Base-by-base conservation (phyloP, 2,888 invertebrate genomes). In the Elmis aenea region DNA sequence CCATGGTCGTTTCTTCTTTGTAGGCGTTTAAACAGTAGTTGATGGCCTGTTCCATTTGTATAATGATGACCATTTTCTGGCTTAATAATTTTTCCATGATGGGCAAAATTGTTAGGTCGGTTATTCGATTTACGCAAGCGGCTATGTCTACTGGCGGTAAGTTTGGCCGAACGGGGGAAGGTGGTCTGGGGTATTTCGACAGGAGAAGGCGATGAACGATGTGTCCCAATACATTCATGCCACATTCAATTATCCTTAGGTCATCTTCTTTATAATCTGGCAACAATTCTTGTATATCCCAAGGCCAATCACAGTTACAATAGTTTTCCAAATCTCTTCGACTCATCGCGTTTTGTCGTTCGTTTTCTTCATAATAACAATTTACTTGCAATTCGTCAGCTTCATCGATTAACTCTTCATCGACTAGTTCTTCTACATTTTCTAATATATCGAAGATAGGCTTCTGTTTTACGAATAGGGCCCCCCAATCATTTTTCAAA, bases 291-390 rank as follows among this genome's bases (percentile, higher is more conserved):
- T 73, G 65, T 32, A 74, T 57, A 28, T 56, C 59, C 80, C 80
- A 82, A 0, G 76, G 75, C 42, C 70, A 63, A 6, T 61, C 58
- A 38, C 71, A 70, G 38, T 71, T 60, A 30, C 73, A 67, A 58
- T 82, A 83, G 45, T 74, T 73, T 13, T 68, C 57, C 45, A 81
- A 74, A 49, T 78, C 77, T 20, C 59, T 59, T 26, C 74, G 69
- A 58, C 77, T 75, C 25, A 79, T 53, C 8, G 66, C 60, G 41
- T 75, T 69, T 55, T 76, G 76, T 24, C 75, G 68, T 30, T 70
- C 66, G 32, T 72, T 54, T 59, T 79, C 77, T 3, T 68, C 48
- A 15, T 67, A 60, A 31, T 71, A 56, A n/a, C n/a, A n/a, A n/a
- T n/a, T n/a, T n/a, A n/a, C n/a, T n/a, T n/a, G n/a, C 24, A 72